Evolutionary conservation across 2,888 invertebrate species (phyloP).

Genomic region (Meiosimyza platycephala): DNA sequence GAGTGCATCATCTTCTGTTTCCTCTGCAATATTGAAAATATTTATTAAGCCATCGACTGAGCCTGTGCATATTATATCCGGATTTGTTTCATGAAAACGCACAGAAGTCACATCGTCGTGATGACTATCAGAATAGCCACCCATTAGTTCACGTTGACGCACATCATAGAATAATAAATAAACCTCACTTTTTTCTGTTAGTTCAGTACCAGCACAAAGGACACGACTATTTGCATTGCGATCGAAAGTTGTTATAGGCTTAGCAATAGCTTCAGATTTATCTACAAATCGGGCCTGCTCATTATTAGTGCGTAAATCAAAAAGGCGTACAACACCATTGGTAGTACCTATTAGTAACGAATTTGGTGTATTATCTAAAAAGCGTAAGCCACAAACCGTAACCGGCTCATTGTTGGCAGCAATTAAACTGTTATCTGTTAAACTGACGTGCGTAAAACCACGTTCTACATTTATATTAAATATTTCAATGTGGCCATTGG

Average conservation of each 20-base stretch:
- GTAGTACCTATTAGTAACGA: slow-evolving; percentile 57
- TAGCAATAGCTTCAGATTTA: slow-evolving; percentile 56
- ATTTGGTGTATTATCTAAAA: slow-evolving; percentile 56
- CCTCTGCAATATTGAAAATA: slow-evolving; percentile 80
- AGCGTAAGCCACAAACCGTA: slow-evolving; percentile 58
- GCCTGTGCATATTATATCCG: slow-evolving; percentile 78
- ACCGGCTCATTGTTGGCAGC: not conserved
- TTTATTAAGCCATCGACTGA: slow-evolving; percentile 89
- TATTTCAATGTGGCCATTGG: slow-evolving; percentile 68
- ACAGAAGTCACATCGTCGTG: slow-evolving; percentile 81
- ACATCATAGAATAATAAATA: slow-evolving; percentile 86
- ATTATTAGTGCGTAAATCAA: slow-evolving; percentile 68
- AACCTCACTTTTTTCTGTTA: slow-evolving; percentile 74
- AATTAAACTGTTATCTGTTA: slow-evolving; percentile 27
- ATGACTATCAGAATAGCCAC: slow-evolving; percentile 87
- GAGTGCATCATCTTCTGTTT: slow-evolving; percentile 84
- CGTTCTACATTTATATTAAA: slow-evolving; percentile 68
- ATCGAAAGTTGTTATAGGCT: slow-evolving; percentile 79
- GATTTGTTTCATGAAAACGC: slow-evolving; percentile 77
- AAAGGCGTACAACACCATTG: slow-evolving; percentile 56
- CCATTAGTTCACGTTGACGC: slow-evolving; percentile 73
- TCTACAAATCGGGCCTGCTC: slow-evolving; percentile 59
- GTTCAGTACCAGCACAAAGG: slow-evolving; percentile 80
- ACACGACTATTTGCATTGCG: slow-evolving; percentile 77
- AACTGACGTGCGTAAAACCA: slow-evolving; percentile 52